phyloP scores from a whole-genome alignment of 2,797 vertebrate species.

The Acropternis orthonyx region DNA sequence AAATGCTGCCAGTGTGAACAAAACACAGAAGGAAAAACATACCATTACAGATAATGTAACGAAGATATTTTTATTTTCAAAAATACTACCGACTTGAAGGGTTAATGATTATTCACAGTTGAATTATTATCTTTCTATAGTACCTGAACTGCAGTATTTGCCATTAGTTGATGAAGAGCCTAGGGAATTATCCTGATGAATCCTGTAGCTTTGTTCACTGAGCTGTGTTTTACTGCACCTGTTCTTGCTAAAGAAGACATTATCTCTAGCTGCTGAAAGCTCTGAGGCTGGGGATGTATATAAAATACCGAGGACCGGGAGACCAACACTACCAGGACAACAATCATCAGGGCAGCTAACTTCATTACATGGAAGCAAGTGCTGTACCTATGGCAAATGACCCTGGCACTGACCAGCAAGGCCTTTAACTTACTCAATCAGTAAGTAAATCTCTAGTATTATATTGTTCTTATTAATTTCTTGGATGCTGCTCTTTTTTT shows the following conservation, averaged over 20 bases:
- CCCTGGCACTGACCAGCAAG: neutral
- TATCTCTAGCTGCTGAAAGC: conserved; percentile 6
- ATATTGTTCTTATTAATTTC: neutral
- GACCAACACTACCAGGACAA: neutral
- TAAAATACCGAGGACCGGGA: neutral
- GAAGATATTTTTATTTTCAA: neutral
- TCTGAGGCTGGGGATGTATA: neutral
- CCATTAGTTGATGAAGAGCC: neutral
- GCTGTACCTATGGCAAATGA: neutral
- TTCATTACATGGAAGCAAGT: neutral
- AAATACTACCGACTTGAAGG: neutral
- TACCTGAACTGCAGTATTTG: neutral
- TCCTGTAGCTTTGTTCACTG: neutral
- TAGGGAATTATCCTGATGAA: conserved; percentile 8
- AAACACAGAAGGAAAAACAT: neutral
- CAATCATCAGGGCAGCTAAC: neutral
- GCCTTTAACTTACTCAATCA: neutral
- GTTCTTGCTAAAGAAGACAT: neutral
- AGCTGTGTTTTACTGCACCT: conserved; percentile 7
- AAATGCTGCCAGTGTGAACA: neutral
- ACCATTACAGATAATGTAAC: neutral
- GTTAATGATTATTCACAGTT: neutral
- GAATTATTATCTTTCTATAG: neutral
- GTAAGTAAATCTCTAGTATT: neutral
- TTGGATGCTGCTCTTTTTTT: neutral